phyloP scores from a whole-genome alignment of 2,113 vertebrate species.

The Brachypodius melanocephalos region DNA sequence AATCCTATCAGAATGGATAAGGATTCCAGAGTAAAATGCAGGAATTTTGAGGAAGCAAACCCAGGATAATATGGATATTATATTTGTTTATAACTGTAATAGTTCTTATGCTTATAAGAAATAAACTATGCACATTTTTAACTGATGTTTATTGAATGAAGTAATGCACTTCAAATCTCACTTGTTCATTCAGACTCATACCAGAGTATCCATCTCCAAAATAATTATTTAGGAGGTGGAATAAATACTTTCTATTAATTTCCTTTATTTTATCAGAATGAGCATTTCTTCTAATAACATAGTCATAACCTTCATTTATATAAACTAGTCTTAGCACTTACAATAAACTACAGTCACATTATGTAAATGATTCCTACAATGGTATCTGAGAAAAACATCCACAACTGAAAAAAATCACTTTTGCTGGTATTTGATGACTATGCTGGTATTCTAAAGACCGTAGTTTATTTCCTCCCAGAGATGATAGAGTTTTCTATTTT shows the following conservation, averaged over 20 bases:
- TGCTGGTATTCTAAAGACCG: background rate
- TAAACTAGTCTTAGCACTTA: background rate
- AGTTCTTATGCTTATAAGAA: background rate
- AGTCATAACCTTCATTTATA: background rate
- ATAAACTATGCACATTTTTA: background rate
- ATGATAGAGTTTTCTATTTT: background rate
- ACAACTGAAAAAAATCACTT: background rate
- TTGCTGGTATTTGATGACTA: background rate
- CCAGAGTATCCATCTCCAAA: background rate
- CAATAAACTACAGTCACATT: background rate
- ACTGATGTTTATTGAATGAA: background rate
- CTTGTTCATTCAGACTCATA: background rate
- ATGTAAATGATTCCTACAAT: background rate
- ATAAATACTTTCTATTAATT: background rate
- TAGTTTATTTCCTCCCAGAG: background rate
- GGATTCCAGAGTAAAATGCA: background rate
- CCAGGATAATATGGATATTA: background rate
- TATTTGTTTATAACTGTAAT: background rate
- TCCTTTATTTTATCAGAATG: background rate
- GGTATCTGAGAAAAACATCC: background rate
- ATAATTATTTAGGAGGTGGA: background rate
- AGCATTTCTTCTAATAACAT: background rate
- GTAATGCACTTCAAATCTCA: background rate
- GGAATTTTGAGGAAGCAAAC: background rate
- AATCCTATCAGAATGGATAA: background rate